Percentiles rank a stretch among this genome's conserved stretches.
Evolutionary conservation across 1,140 invertebrate genomes (phyloP).

Genomic region (Drosophila punjabiensis): DNA sequence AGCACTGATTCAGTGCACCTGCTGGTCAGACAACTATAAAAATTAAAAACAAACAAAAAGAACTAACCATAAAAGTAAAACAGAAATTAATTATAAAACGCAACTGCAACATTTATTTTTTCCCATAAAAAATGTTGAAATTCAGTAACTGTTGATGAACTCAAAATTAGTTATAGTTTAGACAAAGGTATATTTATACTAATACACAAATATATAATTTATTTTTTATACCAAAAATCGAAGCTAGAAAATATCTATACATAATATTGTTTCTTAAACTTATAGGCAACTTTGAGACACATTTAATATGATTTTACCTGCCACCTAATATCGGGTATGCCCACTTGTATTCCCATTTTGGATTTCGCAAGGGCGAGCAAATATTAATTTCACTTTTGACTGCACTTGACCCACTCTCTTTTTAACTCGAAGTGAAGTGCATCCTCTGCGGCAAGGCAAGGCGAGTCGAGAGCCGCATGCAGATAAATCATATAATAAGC

Average conservation of each 20-base stretch:
- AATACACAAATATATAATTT: neutral
- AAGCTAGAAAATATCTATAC: neutral
- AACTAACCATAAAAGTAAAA: conserved; percentile 20
- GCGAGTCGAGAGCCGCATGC: conserved; percentile 7
- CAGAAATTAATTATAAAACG: conserved; percentile 68
- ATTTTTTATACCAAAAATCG: neutral
- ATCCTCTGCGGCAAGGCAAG: conserved; percentile 14
- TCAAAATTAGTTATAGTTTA: neutral
- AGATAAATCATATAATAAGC: conserved; percentile 77
- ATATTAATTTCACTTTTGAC: conserved; percentile 82
- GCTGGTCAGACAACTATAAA: conserved; percentile 54
- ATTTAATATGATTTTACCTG: neutral
- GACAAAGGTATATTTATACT: neutral
- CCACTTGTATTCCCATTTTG: conserved; percentile 1
- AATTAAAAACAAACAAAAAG: neutral
- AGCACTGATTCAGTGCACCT: conserved; percentile 65
- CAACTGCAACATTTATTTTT: conserved; percentile 11
- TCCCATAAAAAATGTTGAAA: neutral
- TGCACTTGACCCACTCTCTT: conserved; percentile 81
- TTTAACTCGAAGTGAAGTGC: conserved; percentile 62
- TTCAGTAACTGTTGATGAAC: neutral
- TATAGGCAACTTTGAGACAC: neutral
- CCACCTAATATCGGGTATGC: conserved; percentile 5
- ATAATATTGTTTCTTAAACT: no score
- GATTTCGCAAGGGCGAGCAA: conserved; percentile 49